A percentile compares a stretch with the other conserved stretches of the same genome.
Conservation (phyloP, 2,888 invertebrate species). For the Sarcophaga caerulescens region DNA sequence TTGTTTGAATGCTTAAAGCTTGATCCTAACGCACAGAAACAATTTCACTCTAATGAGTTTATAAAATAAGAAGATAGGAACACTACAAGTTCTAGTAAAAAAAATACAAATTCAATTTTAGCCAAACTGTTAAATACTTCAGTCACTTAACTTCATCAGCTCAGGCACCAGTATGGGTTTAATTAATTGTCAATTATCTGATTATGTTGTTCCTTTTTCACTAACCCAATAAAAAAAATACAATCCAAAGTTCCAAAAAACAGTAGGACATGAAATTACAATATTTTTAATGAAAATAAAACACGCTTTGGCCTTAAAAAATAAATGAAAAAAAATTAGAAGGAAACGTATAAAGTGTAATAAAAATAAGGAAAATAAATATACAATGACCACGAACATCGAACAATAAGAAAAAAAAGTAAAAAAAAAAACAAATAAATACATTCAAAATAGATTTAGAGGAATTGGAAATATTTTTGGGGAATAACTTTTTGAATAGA, state of each 20-base stretch:
- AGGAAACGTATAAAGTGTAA: conserved; percentile 21
- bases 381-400: conserved; percentile 10
- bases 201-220: background rate
- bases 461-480: background rate
- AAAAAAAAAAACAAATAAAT: background rate
- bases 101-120: too few relatives aligned
- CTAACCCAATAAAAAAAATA: background rate
- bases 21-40: too few relatives aligned
- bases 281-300: conserved; percentile 52
- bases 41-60: too few relatives aligned
- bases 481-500: background rate
- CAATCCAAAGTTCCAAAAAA: background rate
- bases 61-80: too few relatives aligned
- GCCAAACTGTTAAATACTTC: too few relatives aligned
- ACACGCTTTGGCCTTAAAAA: conserved; percentile 48
- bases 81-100: too few relatives aligned
- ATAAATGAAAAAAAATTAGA: background rate
- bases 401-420: background rate
- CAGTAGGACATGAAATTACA: conserved; percentile 28
- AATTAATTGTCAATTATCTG: too few relatives aligned
- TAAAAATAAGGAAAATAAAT: conserved; percentile 19
- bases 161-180: too few relatives aligned
- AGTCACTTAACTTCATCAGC: too few relatives aligned
- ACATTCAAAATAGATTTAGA: conserved; percentile 12
- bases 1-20: too few relatives aligned